phyloP scores from a whole-genome alignment of 1,140 invertebrate genomes.

The Drosophila melanica region DNA sequence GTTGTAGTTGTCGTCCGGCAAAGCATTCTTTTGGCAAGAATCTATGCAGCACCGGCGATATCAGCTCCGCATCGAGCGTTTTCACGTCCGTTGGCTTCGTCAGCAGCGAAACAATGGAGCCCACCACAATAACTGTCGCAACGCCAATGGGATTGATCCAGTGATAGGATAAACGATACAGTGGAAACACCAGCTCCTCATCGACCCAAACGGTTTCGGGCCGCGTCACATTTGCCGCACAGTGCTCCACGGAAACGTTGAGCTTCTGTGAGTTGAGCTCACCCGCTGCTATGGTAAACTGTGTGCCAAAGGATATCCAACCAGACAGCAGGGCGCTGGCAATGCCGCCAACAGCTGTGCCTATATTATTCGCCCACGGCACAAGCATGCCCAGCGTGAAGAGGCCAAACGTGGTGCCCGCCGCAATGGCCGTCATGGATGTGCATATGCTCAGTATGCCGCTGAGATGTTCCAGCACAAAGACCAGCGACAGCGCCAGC shows the following conservation, averaged over 20 bases:
- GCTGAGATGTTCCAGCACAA: constrained; percentile 89
- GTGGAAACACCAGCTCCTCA: constrained; percentile 86
- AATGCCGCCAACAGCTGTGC: constrained; percentile 86
- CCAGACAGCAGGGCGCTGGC: constrained; percentile 86
- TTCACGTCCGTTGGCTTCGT: constrained; percentile 87
- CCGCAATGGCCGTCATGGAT: constrained; percentile 91
- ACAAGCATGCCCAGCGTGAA: constrained; percentile 94
- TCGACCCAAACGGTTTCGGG: constrained; percentile 76
- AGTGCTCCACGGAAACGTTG: constrained; percentile 81
- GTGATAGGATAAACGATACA: constrained; percentile 90
- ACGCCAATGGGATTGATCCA: constrained; percentile 91
- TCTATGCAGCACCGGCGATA: constrained; percentile 86
- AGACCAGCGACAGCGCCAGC: constrained; percentile 87
- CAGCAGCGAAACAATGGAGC: constrained; percentile 87
- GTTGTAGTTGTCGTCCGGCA: constrained; percentile 41
- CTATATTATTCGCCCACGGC: constrained; percentile 91
- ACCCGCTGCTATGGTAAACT: constrained; percentile 83
- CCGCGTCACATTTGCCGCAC: constrained; percentile 65
- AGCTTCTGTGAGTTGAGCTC: constrained; percentile 84
- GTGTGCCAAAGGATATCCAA: constrained; percentile 86
- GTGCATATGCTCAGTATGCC: constrained; percentile 91
- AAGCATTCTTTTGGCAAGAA: constrained; percentile 81
- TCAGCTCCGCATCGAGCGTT: constrained; percentile 86
- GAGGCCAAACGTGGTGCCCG: constrained; percentile 92
- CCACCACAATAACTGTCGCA: constrained; percentile 87